Evolutionary conservation across 2,113 vertebrate species (phyloP), one percentile per base, ranked within the genome.

Genomic region (Cinclus mexicanus): DNA sequence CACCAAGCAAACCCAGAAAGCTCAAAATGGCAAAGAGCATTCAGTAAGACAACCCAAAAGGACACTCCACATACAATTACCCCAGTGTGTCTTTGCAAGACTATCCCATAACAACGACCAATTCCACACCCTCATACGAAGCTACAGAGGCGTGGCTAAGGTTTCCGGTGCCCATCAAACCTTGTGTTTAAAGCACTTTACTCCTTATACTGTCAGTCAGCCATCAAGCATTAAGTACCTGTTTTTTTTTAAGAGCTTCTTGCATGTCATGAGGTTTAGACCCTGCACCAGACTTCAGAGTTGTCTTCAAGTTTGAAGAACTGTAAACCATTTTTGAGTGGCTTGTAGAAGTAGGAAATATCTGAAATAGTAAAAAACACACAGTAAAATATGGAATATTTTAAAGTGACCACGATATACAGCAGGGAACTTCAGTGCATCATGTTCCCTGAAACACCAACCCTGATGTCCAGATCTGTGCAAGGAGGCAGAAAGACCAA

Each of bases 171-270:
- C 41, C 47, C 42, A 26, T 5, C 47, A 55, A 39, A 60, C 22
- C 29, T 31, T 53, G 47, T 3, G 4, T 52, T 70, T 33, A 18
- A 70, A 67, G 37, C 35, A 22, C 50, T 72, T 65, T 5, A 28
- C 56, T 14, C 2, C 10, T 44, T 31, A 20, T 8, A 12, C 42
- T 59, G 53, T 18, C 31, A 35, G 7, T 22, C 33, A 50, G 53
- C 31, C 65, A 59, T 2, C 21, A 61, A 23, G 1, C 59, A 42
- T 69, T 2, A 86, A 28, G 93, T 95, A 98, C 99, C 98, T 99
- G 99, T 56, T 99, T 99, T 97, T 99, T 99, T 97, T 99, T 99
- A 83, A 99, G 97, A 93, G 97, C 98, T 97, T 99, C 99, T 96
- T 99, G 99, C 53, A 98, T 96, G 91, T 99, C 99, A 0, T 99